phyloP scores from a whole-genome alignment of 2,888 invertebrate genomes.

The Lepidocyrtinus sp. region DNA sequence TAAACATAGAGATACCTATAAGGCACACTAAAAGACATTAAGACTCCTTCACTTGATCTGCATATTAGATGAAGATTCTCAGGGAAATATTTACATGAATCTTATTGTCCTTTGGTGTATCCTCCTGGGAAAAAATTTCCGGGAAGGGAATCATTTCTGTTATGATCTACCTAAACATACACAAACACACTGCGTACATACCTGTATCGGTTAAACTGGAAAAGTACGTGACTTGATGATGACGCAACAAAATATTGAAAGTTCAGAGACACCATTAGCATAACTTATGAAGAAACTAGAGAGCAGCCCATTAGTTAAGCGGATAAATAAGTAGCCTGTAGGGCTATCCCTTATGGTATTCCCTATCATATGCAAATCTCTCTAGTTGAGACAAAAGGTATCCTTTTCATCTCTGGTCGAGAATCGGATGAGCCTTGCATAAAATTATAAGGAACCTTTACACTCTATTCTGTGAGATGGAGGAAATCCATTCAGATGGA shows the following conservation, averaged over 20 bases:
- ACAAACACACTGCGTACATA: conserved; percentile 44
- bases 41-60: conserved; percentile 58
- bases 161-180: conserved; percentile 24
- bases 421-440: conserved; percentile 61
- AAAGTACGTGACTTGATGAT: conserved; percentile 11
- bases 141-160: conserved; percentile 46
- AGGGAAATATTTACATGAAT: conserved; percentile 48
- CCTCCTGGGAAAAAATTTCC: conserved; percentile 64
- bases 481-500: too few relatives aligned
- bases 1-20: neutral
- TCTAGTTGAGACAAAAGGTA: conserved; percentile 58
- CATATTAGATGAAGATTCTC: conserved; percentile 31
- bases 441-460: too few relatives aligned
- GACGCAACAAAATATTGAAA: conserved; percentile 40
- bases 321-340: conserved; percentile 62
- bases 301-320: conserved; percentile 54
- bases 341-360: conserved; percentile 60
- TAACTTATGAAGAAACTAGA: conserved; percentile 62
- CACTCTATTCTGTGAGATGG: too few relatives aligned
- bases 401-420: conserved; percentile 52
- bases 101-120: conserved; percentile 42
- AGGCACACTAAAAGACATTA: conserved; percentile 26
- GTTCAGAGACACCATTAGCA: conserved; percentile 62
- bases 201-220: conserved; percentile 6
- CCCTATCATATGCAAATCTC: conserved; percentile 61